These are phyloP conservation scores for Zosterops lateralis DNA, from an alignment of 2,113 vertebrate genomes.

Conservation along the genomic window DNA sequence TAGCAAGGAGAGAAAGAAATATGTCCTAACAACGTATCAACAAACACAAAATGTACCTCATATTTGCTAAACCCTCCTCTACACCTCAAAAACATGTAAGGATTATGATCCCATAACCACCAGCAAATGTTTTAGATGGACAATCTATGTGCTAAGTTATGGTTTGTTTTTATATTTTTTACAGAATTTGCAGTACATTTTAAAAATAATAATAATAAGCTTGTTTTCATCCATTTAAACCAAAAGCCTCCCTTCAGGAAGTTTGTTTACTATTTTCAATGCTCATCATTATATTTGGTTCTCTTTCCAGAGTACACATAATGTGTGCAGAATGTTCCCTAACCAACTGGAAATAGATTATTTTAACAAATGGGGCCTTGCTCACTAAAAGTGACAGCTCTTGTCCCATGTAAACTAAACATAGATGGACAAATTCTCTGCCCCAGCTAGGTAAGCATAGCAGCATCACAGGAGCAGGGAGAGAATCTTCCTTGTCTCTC, in stretches of 20 bases:
- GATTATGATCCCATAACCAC: not conserved
- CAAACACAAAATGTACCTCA: not conserved
- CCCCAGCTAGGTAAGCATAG: not conserved
- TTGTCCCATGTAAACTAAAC: slow-evolving; percentile 3
- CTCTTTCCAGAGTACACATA: slow-evolving; percentile 48
- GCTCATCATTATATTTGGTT: slow-evolving; percentile 42
- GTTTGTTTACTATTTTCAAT: slow-evolving; percentile 60
- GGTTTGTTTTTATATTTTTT: slow-evolving; percentile 34
- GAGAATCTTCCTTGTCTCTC: not conserved
- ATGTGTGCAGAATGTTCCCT: slow-evolving; percentile 40
- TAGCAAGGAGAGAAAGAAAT: not conserved
- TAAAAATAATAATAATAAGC: slow-evolving; percentile 32
- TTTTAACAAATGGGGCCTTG: slow-evolving; percentile 25
- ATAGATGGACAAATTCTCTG: not conserved
- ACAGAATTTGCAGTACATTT: slow-evolving; percentile 39
- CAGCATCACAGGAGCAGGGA: not conserved
- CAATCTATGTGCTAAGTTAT: not conserved
- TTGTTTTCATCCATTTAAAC: slow-evolving; percentile 51
- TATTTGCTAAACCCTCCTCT: not conserved
- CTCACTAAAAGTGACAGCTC: slow-evolving; percentile 10
- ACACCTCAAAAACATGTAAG: not conserved
- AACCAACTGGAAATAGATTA: slow-evolving; percentile 31
- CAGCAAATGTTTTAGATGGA: not conserved
- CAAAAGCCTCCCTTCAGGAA: slow-evolving; percentile 24
- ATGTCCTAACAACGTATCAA: not conserved